A percentile compares a stretch with the other conserved stretches of the same genome.
These are phyloP conservation scores for Ochropleura leucogaster DNA, from an alignment of 2,888 invertebrate genomes.

Conservation along the genomic window DNA sequence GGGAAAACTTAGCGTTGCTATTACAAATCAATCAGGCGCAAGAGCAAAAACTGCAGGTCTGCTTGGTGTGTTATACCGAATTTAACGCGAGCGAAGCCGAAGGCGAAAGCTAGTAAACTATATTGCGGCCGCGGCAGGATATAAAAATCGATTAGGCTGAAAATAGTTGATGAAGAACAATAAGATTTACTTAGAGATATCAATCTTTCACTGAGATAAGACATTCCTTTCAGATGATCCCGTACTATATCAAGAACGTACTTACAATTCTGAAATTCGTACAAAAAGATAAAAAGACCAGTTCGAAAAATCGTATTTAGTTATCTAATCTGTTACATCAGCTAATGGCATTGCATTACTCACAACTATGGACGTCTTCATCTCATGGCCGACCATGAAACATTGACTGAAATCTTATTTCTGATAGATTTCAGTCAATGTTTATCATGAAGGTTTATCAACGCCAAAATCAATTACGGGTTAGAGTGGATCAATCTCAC, in stretches of 20 bases:
- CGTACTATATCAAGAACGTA: background rate
- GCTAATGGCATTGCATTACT: constrained; percentile 15
- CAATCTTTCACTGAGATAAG: constrained; percentile 1
- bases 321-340: constrained; percentile 25
- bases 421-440: too few relatives aligned
- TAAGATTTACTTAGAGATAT: constrained; percentile 10
- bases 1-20: too few relatives aligned
- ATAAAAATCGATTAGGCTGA: background rate
- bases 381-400: background rate
- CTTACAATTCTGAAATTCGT: background rate
- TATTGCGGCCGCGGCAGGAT: background rate
- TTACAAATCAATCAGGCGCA: too few relatives aligned
- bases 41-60: too few relatives aligned
- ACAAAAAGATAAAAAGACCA: constrained; percentile 21
- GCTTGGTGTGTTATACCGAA: too few relatives aligned
- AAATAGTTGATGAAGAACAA: constrained; percentile 7
- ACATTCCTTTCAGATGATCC: background rate
- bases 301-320: background rate
- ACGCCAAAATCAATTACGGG: too few relatives aligned
- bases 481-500: too few relatives aligned
- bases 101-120: too few relatives aligned
- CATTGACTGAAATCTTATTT: background rate
- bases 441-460: too few relatives aligned
- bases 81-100: too few relatives aligned
- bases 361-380: background rate